Evolutionary conservation across 2,797 vertebrate genomes (phyloP), one percentile per base, ranked within the genome.

Genomic region (Simalia tracyae): DNA sequence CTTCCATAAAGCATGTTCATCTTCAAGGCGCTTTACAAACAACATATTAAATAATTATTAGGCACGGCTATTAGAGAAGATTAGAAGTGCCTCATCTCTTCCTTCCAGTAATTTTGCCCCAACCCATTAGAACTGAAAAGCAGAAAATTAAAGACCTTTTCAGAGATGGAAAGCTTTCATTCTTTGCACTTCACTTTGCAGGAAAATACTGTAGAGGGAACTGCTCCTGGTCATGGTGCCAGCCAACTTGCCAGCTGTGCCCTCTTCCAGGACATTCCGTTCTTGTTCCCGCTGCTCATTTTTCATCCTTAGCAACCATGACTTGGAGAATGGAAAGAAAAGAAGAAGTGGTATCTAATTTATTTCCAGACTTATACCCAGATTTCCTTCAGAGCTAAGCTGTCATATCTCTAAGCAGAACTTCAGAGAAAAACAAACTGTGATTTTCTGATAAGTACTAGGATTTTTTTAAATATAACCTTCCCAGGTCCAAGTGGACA

Each of bases 41-140:
- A 92, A 72, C 56, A 4, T 86, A 92, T 89, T 86, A 86, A 92
- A 88, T 89, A 92, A 92, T 76, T 89, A 89, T 92, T 89, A 92
- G 36, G 54, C 76, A 66, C 28, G 54, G 60, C 64, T 68, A 86
- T 89, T 89, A 92, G 91, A 24, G 56, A 72, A 92, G 88, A 86
- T 92, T 89, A 92, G 61, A 89, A 89, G 84, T 5, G 54, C 9
- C 63, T 89, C 19, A 42, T 86, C 63, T 89, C 88, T n/a, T 72
- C 31, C 54, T 89, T 72, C 81, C 56, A 72, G 56, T 61, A 86
- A 86, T 86, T 88, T 92, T 31, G 56, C 42, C 63, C 36, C 46
- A 86, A 86, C 63, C 19, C 10, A 72, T 86, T 72, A 66, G 63
- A 86, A 86, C 10, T 54, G 88, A 86, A 86, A 72, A 31, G 56